Conservation (phyloP, 2,113 vertebrate species). For the Phoxinus phoxinus region DNA sequence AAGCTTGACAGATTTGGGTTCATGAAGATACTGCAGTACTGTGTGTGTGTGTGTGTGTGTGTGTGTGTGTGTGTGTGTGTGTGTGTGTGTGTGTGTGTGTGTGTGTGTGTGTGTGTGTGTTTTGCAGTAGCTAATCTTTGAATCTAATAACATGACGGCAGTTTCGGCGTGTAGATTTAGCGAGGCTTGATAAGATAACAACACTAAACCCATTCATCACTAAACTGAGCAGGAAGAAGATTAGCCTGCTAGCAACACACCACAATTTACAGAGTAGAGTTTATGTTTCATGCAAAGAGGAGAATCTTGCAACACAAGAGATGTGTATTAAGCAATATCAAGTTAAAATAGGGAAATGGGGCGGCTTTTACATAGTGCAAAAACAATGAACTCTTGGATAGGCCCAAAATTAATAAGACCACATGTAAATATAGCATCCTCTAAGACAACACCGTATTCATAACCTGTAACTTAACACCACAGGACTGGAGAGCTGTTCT, state of each 20-base stretch:
- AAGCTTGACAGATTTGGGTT: background rate
- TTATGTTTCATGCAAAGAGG: background rate
- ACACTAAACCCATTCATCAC: conserved; percentile 29
- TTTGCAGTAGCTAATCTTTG: background rate
- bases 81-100: background rate
- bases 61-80: too few relatives aligned
- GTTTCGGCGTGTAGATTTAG: background rate
- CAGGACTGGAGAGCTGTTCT: background rate
- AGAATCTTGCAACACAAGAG: background rate
- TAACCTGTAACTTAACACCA: conserved; percentile 11
- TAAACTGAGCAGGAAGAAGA: background rate
- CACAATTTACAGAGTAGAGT: too few relatives aligned
- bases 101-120: background rate
- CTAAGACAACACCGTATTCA: background rate
- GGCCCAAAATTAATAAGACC: background rate
- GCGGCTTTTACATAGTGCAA: background rate
- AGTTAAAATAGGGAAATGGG: background rate
- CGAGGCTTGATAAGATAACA: background rate
- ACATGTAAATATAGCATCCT: conserved; percentile 12
- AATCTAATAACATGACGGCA: background rate
- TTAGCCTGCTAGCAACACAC: background rate
- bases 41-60: background rate
- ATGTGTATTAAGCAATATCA: background rate
- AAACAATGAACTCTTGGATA: background rate
- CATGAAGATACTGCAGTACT: background rate